These are phyloP conservation scores for Cremastobaeus sp. DNA, from an alignment of 2,888 invertebrate species.

Conservation along the genomic window DNA sequence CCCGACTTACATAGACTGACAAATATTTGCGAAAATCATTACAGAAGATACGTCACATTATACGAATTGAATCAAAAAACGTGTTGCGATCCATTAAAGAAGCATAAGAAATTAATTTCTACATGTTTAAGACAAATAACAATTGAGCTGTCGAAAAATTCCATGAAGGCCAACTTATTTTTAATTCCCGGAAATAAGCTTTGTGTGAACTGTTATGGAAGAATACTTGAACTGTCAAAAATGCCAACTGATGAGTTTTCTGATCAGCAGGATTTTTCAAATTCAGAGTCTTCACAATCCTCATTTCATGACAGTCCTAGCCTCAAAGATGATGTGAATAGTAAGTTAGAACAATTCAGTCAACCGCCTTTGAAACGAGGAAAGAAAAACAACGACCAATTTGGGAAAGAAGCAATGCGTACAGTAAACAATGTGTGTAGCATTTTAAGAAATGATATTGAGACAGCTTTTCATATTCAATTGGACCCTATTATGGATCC, in stretches of 20 bases:
- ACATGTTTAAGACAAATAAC: neutral
- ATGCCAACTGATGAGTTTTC: too few species aligned
- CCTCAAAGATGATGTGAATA: neutral
- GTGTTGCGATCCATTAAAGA: conserved; percentile 2
- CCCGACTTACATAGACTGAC: too few species aligned
- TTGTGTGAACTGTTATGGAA: neutral
- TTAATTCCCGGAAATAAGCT: conserved; percentile 3
- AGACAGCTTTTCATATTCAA: neutral
- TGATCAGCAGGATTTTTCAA: neutral
- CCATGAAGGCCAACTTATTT: neutral
- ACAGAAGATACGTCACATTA: neutral
- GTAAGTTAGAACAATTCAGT: neutral
- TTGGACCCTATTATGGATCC: neutral
- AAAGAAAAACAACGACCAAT: neutral
- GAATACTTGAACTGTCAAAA: neutral
- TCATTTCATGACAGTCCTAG: neutral
- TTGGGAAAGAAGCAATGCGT: neutral
- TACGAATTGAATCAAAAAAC: neutral
- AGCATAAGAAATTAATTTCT: neutral
- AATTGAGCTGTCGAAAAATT: neutral
- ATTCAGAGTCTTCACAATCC: neutral
- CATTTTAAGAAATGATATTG: neutral
- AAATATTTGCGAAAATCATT: too few species aligned
- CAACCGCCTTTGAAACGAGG: neutral
- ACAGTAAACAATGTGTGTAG: neutral